Evolutionary conservation across 1,140 invertebrate genomes (phyloP).

Genomic region (Caerostris darwini): DNA sequence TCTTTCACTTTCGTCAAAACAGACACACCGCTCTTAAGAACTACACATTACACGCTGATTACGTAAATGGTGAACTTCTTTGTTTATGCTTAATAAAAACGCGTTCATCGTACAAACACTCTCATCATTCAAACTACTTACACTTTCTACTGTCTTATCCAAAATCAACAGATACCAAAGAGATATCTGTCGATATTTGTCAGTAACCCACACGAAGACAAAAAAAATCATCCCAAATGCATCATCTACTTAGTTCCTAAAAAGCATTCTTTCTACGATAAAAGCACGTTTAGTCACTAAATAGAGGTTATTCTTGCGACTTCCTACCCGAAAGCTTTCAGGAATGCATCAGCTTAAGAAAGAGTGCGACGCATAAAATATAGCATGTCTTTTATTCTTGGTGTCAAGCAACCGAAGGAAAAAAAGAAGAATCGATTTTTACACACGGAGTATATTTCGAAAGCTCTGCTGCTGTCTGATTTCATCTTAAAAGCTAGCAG

Average conservation of each 20-base stretch:
- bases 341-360: constrained; percentile 20
- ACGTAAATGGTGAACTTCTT: too few relatives aligned
- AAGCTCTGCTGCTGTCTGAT: background rate
- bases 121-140: too few relatives aligned
- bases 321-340: background rate
- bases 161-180: too few relatives aligned
- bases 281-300: constrained; percentile 26
- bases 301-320: background rate
- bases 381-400: background rate
- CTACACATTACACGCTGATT: too few relatives aligned
- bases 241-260: background rate
- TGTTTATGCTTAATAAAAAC: too few relatives aligned
- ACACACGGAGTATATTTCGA: too few relatives aligned
- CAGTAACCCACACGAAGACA: background rate
- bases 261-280: background rate
- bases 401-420: background rate
- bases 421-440: background rate
- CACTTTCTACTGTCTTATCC: too few relatives aligned
- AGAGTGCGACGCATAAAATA: constrained; percentile 21
- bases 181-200: background rate
- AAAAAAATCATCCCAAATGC: background rate
- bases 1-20: too few relatives aligned
- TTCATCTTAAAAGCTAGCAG: background rate
- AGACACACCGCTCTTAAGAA: too few relatives aligned
- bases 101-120: too few relatives aligned